phyloP scores from a whole-genome alignment of 2,888 invertebrate genomes.

The Embidobia sp. region DNA sequence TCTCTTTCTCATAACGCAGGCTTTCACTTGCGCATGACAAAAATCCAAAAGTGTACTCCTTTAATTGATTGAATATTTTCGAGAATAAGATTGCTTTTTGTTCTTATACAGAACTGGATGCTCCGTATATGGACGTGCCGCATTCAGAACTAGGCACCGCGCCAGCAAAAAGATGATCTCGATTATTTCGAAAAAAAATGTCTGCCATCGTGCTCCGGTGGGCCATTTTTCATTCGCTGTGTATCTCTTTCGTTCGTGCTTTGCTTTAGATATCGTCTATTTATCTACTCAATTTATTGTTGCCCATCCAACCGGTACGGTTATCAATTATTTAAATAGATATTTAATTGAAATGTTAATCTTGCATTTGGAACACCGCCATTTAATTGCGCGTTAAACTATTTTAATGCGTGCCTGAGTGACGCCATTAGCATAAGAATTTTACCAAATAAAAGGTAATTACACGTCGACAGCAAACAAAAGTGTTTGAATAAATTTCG shows the following conservation, averaged over 20 bases:
- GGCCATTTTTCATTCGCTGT: slow-evolving; percentile 33
- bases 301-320: slow-evolving; percentile 5
- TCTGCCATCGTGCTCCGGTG: slow-evolving; percentile 31
- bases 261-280: neutral
- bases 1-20: slow-evolving; percentile 58
- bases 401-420: too few species aligned
- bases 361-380: neutral
- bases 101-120: slow-evolving; percentile 31
- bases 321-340: slow-evolving; percentile 12
- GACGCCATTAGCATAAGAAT: too few species aligned
- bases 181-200: slow-evolving; percentile 53
- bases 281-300: slow-evolving; percentile 26
- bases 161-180: slow-evolving; percentile 36
- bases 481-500: too few species aligned
- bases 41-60: slow-evolving; percentile 54
- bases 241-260: neutral
- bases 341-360: slow-evolving; percentile 4
- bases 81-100: slow-evolving; percentile 49
- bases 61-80: slow-evolving; percentile 55
- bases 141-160: slow-evolving; percentile 22
- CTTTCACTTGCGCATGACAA: slow-evolving; percentile 54
- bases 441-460: too few species aligned
- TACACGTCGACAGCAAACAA: too few species aligned
- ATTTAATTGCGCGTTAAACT: neutral
- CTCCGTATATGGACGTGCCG: slow-evolving; percentile 33